phyloP scores from a whole-genome alignment of 2,797 vertebrate genomes.

The Typhlichthys subterraneus region DNA sequence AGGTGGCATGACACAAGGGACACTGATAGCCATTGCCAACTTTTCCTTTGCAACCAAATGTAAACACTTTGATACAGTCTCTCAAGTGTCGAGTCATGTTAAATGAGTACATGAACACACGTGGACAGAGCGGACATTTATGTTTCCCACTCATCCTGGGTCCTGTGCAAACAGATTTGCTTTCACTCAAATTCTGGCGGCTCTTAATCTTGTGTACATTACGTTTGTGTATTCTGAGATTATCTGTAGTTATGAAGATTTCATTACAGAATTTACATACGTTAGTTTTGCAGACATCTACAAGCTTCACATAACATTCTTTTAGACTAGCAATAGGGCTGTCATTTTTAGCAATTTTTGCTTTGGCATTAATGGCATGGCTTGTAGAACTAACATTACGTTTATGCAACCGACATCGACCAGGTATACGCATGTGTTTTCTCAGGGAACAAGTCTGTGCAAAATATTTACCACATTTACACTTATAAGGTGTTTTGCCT shows the following conservation, averaged over 20 bases:
- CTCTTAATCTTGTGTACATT: conserved; percentile 41
- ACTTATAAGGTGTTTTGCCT: conserved; percentile 68
- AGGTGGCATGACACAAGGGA: conserved; percentile 71
- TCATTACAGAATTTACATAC: conserved; percentile 60
- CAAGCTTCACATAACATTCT: conserved; percentile 74
- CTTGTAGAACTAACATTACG: conserved; percentile 9
- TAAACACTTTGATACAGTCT: conserved; percentile 64
- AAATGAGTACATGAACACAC: conserved; percentile 73
- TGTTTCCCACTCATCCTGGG: conserved; percentile 32
- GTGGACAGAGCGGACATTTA: conserved; percentile 77
- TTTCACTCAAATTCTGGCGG: conserved; percentile 33
- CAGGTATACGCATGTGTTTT: conserved; percentile 58
- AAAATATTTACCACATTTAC: conserved; percentile 75
- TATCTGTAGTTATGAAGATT: conserved; percentile 45
- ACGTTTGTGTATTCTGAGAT: conserved; percentile 47
- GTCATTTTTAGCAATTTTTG: neutral
- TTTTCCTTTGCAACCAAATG: conserved; percentile 52
- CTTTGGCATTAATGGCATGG: conserved; percentile 12
- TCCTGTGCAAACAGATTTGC: conserved; percentile 33
- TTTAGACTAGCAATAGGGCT: conserved; percentile 26
- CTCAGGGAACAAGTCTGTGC: conserved; percentile 50
- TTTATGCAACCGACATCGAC: conserved; percentile 51
- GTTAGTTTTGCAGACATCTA: conserved; percentile 64
- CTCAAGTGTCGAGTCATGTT: conserved; percentile 77
- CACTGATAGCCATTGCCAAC: conserved; percentile 64